Conservation (phyloP, 1,140 invertebrate genomes). For the Drosophila lini region DNA sequence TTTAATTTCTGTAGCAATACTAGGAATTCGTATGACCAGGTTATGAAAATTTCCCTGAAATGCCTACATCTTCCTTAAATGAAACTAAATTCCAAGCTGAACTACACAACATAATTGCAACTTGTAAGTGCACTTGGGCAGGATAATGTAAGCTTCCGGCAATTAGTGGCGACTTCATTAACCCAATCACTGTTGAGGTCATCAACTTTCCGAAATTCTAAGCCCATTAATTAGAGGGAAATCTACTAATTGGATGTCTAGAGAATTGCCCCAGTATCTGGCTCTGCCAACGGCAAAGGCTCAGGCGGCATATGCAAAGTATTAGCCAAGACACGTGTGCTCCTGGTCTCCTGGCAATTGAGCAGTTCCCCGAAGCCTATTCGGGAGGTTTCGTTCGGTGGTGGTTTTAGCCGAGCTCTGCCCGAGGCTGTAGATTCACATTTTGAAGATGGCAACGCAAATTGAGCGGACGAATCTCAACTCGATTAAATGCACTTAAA, state of each 20-base stretch:
- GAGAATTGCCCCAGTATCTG: slow-evolving; percentile 13
- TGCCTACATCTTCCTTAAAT: too few relatives aligned
- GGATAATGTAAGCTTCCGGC: slow-evolving; percentile 26
- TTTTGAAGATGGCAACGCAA: slow-evolving; percentile 33
- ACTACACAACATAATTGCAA: neutral
- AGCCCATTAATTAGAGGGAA: slow-evolving; percentile 39
- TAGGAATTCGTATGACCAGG: too few relatives aligned
- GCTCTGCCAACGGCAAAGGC: slow-evolving; percentile 1
- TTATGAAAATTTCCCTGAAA: too few relatives aligned
- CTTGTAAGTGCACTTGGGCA: slow-evolving; percentile 5
- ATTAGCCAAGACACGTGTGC: slow-evolving; percentile 47
- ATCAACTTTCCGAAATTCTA: slow-evolving; percentile 5
- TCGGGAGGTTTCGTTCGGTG: neutral
- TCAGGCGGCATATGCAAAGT: slow-evolving; percentile 37
- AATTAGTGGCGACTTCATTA: slow-evolving; percentile 49
- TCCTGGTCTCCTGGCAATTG: slow-evolving; percentile 43
- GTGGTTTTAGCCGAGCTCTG: neutral
- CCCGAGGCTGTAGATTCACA: slow-evolving; percentile 17
- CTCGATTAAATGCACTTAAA: slow-evolving; percentile 51
- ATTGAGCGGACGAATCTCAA: slow-evolving; percentile 44
- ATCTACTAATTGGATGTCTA: slow-evolving; percentile 49
- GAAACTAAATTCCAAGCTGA: neutral
- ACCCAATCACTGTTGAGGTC: slow-evolving; percentile 57
- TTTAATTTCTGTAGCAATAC: too few relatives aligned
- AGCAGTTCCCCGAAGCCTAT: slow-evolving; percentile 24